Conservation (phyloP, 2,888 invertebrate species). For the Apocheima hispidaria region DNA sequence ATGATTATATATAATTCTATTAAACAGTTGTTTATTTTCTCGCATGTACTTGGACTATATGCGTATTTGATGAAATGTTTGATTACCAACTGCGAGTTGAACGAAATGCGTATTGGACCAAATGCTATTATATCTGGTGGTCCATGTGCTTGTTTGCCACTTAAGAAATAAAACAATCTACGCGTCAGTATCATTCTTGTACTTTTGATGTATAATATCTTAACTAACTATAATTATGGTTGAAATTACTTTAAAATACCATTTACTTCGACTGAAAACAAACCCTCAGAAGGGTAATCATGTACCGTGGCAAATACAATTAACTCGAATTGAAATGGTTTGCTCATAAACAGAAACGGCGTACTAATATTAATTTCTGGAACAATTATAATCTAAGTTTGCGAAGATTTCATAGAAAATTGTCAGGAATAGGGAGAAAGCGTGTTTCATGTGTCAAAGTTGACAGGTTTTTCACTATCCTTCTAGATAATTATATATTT, state of each 20-base stretch:
- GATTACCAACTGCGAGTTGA: too few relatives aligned
- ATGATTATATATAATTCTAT: too few relatives aligned
- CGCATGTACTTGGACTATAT: too few relatives aligned
- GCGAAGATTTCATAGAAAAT: slow-evolving; percentile 11
- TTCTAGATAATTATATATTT: too few relatives aligned
- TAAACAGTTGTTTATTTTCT: too few relatives aligned
- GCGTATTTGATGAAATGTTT: too few relatives aligned
- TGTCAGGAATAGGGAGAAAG: background rate
- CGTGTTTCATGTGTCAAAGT: background rate
- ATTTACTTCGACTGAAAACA: slow-evolving; percentile 54
- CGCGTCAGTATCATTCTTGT: too few relatives aligned
- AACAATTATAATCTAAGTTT: slow-evolving; percentile 37
- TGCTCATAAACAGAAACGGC: slow-evolving; percentile 62
- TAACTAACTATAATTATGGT: background rate
- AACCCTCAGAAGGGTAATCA: slow-evolving; percentile 56
- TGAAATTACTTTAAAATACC: slow-evolving; percentile 39
- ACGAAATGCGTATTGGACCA: too few relatives aligned
- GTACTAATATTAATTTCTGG: slow-evolving; percentile 54
- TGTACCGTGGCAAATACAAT: slow-evolving; percentile 63
- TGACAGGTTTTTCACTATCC: background rate
- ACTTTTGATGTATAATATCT: background rate
- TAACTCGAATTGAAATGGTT: slow-evolving; percentile 64
- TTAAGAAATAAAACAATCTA: too few relatives aligned
- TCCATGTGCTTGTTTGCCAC: too few relatives aligned
- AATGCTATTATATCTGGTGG: too few relatives aligned